Percentiles rank a stretch among this genome's conserved stretches.
phyloP scores from a whole-genome alignment of 2,797 vertebrate genomes.

The Urophycis tenuis region DNA sequence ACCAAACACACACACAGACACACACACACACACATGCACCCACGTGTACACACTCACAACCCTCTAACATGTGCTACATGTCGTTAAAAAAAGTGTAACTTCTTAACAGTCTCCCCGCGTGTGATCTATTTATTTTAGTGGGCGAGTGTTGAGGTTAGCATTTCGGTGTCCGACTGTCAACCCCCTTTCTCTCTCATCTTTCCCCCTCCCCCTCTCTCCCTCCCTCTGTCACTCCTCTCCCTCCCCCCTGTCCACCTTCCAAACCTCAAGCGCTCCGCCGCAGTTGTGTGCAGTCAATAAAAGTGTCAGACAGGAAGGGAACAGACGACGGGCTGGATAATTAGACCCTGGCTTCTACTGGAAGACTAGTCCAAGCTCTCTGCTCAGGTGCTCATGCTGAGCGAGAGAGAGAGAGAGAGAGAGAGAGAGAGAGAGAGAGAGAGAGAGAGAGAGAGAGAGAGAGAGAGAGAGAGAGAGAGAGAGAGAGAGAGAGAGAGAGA shows the following conservation, averaged over 20 bases:
- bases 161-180: constrained; percentile 12
- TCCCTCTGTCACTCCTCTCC: too few relatives aligned
- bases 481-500: too few relatives aligned
- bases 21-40: constrained; percentile 2
- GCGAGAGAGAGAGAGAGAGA: background rate
- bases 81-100: constrained; percentile 1
- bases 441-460: background rate
- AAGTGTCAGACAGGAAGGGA: constrained; percentile 47
- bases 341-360: constrained; percentile 54
- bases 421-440: background rate
- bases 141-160: background rate
- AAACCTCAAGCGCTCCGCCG: background rate
- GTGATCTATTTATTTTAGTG: constrained; percentile 6
- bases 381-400: background rate
- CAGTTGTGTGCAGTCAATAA: constrained; percentile 41
- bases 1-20: background rate
- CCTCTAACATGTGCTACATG: background rate
- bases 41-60: background rate
- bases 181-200: background rate
- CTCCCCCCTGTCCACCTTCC: background rate
- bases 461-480: too few relatives aligned
- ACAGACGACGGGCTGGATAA: constrained; percentile 48
- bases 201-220: background rate
- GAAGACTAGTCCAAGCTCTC: constrained; percentile 19
- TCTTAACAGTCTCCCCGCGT: background rate